phyloP scores from a whole-genome alignment of 2,797 vertebrate species.

The Miichthys miiuy region DNA sequence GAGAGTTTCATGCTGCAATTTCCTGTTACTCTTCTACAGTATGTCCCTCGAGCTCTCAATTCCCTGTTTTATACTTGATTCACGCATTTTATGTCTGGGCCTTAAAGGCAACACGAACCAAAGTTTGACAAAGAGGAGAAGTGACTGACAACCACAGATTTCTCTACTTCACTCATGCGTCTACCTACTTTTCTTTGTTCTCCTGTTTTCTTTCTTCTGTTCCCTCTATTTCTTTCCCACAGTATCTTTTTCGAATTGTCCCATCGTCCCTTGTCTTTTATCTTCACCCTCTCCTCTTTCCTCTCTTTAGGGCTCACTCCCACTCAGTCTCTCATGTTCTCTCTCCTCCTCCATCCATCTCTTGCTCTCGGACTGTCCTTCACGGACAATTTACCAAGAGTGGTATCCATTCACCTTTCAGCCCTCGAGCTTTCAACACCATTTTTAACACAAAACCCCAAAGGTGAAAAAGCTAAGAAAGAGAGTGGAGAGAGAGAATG shows the following conservation, averaged over 20 bases:
- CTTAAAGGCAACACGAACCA: conserved; percentile 56
- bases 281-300: conserved; percentile 23
- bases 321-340: conserved; percentile 36
- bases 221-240: neutral
- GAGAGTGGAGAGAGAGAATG: conserved; percentile 18
- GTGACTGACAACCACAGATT: conserved; percentile 53
- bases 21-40: conserved; percentile 41
- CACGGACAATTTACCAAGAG: conserved; percentile 74
- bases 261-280: conserved; percentile 11
- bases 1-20: conserved; percentile 60
- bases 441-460: conserved; percentile 65
- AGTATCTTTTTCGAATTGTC: conserved; percentile 22
- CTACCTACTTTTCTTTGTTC: neutral
- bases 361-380: conserved; percentile 67
- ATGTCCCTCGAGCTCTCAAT: conserved; percentile 63
- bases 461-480: conserved; percentile 46
- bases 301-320: conserved; percentile 22
- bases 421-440: conserved; percentile 63
- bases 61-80: conserved; percentile 59
- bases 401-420: conserved; percentile 67
- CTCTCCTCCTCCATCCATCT: conserved; percentile 36
- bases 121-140: conserved; percentile 58
- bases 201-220: conserved; percentile 12
- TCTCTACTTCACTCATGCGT: conserved; percentile 3
- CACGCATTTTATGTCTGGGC: conserved; percentile 56